These are phyloP conservation scores for Uria aalge DNA, from an alignment of 2,113 vertebrate species.

Conservation along the genomic window DNA sequence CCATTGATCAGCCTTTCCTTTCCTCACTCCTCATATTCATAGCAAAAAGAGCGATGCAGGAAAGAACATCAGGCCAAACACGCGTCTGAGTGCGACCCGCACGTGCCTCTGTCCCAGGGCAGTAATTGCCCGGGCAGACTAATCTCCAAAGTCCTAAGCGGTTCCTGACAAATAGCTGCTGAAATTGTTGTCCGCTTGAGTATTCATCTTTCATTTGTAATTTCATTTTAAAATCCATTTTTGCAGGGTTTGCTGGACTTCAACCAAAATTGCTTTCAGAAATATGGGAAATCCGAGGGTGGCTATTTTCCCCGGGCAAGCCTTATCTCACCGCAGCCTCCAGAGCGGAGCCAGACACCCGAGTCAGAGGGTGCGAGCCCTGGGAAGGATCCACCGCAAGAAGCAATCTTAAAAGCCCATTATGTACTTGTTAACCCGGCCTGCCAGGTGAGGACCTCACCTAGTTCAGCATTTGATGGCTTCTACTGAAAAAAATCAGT, in stretches of 20 bases:
- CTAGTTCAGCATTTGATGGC: not conserved
- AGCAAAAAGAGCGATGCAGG: not conserved
- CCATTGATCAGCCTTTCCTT: not conserved
- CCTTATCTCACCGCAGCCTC: not conserved
- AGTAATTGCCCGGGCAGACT: not conserved
- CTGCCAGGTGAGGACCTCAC: not conserved
- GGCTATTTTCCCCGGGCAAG: not conserved
- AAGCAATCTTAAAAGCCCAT: not conserved
- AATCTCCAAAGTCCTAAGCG: not conserved
- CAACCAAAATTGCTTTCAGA: slow-evolving; percentile 70
- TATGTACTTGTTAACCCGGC: not conserved
- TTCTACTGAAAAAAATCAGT: not conserved
- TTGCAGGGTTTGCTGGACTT: slow-evolving; percentile 66
- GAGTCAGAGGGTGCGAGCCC: not conserved
- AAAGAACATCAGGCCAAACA: not conserved
- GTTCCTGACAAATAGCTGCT: not conserved
- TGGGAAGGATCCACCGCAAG: not conserved
- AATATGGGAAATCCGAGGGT: slow-evolving; percentile 78
- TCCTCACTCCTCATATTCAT: not conserved
- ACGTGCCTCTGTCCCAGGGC: not conserved
- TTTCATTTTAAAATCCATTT: not conserved
- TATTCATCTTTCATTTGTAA: not conserved
- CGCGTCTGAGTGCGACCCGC: rapidly evolving
- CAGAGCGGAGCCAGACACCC: not conserved
- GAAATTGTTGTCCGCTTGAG: not conserved